These are phyloP conservation scores for Gobius niger DNA, from an alignment of 2,113 vertebrate genomes.

Conservation along the genomic window DNA sequence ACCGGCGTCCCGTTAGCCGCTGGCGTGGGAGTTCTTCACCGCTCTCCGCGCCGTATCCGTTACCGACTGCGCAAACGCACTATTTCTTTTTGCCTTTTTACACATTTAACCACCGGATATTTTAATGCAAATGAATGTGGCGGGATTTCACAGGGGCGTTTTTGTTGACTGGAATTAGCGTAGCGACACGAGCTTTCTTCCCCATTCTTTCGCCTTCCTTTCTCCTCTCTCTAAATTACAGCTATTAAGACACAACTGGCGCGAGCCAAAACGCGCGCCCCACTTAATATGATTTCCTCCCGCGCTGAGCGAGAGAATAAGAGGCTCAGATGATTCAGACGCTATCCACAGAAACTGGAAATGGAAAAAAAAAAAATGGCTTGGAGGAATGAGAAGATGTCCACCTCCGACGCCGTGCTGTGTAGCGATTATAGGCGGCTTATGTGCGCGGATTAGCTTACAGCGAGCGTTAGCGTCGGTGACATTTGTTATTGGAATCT, in stretches of 20 bases:
- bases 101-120: constrained; percentile 76
- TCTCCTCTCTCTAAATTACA: constrained; percentile 77
- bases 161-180: constrained; percentile 80
- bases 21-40: constrained; percentile 58
- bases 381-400: constrained; percentile 66
- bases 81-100: constrained; percentile 66
- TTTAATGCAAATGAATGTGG: constrained; percentile 74
- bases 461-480: constrained; percentile 59
- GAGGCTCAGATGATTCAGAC: constrained; percentile 69
- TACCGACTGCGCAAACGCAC: constrained; percentile 54
- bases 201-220: constrained; percentile 67
- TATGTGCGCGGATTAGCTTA: constrained; percentile 49
- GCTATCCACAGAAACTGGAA: constrained; percentile 44
- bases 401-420: constrained; percentile 63
- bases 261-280: constrained; percentile 72
- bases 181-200: constrained; percentile 70
- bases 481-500: constrained; percentile 50
- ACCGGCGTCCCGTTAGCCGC: constrained; percentile 35
- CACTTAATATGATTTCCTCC: constrained; percentile 79
- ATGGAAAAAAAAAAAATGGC: constrained; percentile 4
- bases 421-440: constrained; percentile 40
- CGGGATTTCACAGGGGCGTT: constrained; percentile 67
- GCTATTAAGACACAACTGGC: constrained; percentile 74
- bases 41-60: constrained; percentile 23
- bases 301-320: constrained; percentile 66